phyloP scores from a whole-genome alignment of 1,140 invertebrate genomes.

The Caenorhabditis tropicalis region DNA sequence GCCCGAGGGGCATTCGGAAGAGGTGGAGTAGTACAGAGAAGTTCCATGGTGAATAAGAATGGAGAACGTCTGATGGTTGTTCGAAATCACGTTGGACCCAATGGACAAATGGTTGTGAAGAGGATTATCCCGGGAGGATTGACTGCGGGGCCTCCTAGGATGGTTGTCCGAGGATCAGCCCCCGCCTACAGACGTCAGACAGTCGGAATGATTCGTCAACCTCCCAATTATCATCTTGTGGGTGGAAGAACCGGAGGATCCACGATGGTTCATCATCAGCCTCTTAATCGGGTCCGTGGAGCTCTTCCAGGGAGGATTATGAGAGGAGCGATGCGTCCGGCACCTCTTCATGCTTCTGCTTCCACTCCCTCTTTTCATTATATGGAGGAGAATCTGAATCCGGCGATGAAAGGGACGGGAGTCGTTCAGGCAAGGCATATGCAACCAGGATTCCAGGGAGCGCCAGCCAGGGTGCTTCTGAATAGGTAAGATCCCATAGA shows the following conservation, averaged over 20 bases:
- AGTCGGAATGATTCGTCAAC: no score
- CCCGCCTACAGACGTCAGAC: no score
- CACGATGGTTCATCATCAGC: slow-evolving; percentile 28
- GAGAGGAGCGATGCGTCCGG: background rate
- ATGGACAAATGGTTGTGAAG: slow-evolving; percentile 6
- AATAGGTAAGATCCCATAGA: background rate
- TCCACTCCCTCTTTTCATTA: background rate
- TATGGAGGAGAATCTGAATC: background rate
- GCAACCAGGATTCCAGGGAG: background rate
- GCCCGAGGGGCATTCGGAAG: background rate
- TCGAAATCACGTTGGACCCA: background rate
- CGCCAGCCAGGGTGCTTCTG: background rate
- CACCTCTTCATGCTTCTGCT: background rate
- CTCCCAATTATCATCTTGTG: no score
- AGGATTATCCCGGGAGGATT: background rate
- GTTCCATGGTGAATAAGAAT: background rate
- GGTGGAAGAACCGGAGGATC: slow-evolving; percentile 3
- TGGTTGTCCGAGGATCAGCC: no score
- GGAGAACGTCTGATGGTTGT: slow-evolving; percentile 41
- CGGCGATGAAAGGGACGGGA: background rate
- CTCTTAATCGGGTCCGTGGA: background rate
- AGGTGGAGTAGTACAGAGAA: background rate
- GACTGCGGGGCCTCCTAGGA: background rate
- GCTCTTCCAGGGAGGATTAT: background rate
- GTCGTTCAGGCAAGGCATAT: slow-evolving; percentile 1